A percentile compares a stretch with the other conserved stretches of the same genome.
Conservation (phyloP, 2,113 vertebrate genomes). For the Gymnorhina tibicen region DNA sequence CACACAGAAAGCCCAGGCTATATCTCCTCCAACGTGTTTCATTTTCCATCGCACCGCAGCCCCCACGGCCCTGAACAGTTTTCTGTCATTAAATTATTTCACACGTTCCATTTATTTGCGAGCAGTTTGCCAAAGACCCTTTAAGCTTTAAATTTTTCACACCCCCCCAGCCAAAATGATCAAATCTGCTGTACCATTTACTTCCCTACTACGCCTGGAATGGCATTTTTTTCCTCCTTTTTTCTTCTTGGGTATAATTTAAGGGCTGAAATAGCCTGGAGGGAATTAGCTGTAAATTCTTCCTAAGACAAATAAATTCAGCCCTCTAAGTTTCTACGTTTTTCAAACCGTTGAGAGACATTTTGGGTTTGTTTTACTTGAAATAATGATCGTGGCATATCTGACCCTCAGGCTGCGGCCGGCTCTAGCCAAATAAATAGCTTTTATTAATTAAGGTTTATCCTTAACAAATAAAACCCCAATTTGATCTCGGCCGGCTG, state of each 20-base stretch:
- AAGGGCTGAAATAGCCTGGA: conserved; percentile 72
- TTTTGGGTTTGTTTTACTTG: conserved; percentile 75
- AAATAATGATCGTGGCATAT: conserved; percentile 69
- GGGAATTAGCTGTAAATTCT: conserved; percentile 79
- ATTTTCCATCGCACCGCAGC: background rate
- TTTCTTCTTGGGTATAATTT: conserved; percentile 62
- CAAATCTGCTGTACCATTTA: conserved; percentile 13
- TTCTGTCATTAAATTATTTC: conserved; percentile 61
- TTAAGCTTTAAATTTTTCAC: conserved; percentile 36
- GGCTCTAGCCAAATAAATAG: conserved; percentile 78
- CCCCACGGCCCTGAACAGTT: background rate
- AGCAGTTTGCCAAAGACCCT: conserved; percentile 55
- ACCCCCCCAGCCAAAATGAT: background rate
- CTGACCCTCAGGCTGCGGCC: conserved; percentile 61
- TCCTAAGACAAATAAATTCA: conserved; percentile 80
- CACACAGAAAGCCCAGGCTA: background rate
- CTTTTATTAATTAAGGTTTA: conserved; percentile 83
- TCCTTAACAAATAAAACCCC: conserved; percentile 68
- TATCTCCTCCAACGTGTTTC: background rate
- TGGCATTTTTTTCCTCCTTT: background rate
- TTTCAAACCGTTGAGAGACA: conserved; percentile 62
- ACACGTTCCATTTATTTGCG: conserved; percentile 38
- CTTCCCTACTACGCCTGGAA: conserved; percentile 16
- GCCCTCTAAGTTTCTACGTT: conserved; percentile 39
- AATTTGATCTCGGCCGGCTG: conserved; percentile 57